A percentile compares a stretch with the other conserved stretches of the same genome.
phyloP scores from a whole-genome alignment of 2,888 invertebrate genomes.

The Tineola bisselliella region DNA sequence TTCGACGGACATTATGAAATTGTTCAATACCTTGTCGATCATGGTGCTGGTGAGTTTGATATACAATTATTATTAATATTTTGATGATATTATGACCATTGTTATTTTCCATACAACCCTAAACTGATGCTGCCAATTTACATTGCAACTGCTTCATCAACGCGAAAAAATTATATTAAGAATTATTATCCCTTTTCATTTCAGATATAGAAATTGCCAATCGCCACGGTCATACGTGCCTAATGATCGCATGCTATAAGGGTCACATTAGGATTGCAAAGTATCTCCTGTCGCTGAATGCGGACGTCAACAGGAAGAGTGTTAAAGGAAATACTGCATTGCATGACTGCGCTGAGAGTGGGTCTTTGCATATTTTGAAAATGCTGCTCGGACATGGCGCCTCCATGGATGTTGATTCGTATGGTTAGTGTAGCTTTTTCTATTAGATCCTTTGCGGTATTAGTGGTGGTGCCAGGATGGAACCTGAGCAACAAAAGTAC shows the following conservation, averaged over 20 bases:
- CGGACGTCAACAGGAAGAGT: constrained; percentile 92
- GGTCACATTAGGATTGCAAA: constrained; percentile 92
- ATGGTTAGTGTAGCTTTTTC: constrained; percentile 69
- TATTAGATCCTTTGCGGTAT: too few relatives aligned
- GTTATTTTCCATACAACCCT: too few relatives aligned
- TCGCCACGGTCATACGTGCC: constrained; percentile 93
- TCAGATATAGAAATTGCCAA: constrained; percentile 95
- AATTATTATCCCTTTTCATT: constrained; percentile 22
- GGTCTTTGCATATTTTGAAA: constrained; percentile 91
- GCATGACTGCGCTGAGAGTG: constrained; percentile 97
- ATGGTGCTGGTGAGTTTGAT: constrained; percentile 79
- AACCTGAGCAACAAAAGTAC: too few relatives aligned
- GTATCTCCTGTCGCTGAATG: constrained; percentile 85
- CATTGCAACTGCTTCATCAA: too few relatives aligned
- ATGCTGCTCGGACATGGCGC: constrained; percentile 88
- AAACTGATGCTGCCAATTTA: too few relatives aligned
- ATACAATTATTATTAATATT: neutral
- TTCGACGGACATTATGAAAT: constrained; percentile 97
- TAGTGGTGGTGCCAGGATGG: too few relatives aligned
- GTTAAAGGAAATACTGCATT: constrained; percentile 95
- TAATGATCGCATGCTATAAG: constrained; percentile 98
- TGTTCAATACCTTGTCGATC: constrained; percentile 89
- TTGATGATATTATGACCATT: too few relatives aligned
- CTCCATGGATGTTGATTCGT: constrained; percentile 92
- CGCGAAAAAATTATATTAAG: too few relatives aligned